Conservation (phyloP, 2,888 invertebrate species). For the Orgyia antiqua region DNA sequence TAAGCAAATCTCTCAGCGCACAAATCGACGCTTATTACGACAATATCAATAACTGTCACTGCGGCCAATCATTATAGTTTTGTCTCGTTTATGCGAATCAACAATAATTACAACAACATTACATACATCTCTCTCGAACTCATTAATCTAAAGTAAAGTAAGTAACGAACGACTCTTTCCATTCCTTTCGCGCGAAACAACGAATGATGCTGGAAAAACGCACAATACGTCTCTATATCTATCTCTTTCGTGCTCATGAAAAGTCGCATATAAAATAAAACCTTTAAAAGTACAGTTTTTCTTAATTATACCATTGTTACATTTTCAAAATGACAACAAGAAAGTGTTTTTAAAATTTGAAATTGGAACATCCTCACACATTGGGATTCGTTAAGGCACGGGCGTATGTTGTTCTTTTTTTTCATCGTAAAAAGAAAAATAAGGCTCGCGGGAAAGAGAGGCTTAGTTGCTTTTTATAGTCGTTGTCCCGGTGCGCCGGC, state of each 20-base stretch:
- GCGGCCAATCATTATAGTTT: conserved; percentile 64
- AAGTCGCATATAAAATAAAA: conserved; percentile 41
- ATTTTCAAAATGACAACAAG: conserved; percentile 54
- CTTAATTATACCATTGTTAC: conserved; percentile 41
- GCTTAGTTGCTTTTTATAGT: conserved; percentile 73
- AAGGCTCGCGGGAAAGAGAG: conserved; percentile 72
- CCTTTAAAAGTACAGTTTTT: conserved; percentile 42
- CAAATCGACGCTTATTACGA: conserved; percentile 59
- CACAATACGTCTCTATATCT: conserved; percentile 24
- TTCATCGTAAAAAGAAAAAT: conserved; percentile 54
- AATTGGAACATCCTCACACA: conserved; percentile 51
- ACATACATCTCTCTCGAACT: conserved; percentile 68
- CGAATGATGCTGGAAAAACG: conserved; percentile 38
- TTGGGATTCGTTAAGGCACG: conserved; percentile 53
- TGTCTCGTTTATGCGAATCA: conserved; percentile 69
- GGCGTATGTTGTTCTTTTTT: conserved; percentile 57
- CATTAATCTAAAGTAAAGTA: conserved; percentile 58
- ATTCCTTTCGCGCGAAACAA: conserved; percentile 61
- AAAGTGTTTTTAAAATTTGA: conserved; percentile 42
- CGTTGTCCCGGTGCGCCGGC: conserved; percentile 69
- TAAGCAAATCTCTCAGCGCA: conserved; percentile 42
- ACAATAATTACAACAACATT: conserved; percentile 63
- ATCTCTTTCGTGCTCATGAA: conserved; percentile 45
- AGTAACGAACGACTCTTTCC: conserved; percentile 51
- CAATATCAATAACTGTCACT: conserved; percentile 75